phyloP scores from a whole-genome alignment of 2,113 vertebrate species.

The Cochlearius cochlearius region DNA sequence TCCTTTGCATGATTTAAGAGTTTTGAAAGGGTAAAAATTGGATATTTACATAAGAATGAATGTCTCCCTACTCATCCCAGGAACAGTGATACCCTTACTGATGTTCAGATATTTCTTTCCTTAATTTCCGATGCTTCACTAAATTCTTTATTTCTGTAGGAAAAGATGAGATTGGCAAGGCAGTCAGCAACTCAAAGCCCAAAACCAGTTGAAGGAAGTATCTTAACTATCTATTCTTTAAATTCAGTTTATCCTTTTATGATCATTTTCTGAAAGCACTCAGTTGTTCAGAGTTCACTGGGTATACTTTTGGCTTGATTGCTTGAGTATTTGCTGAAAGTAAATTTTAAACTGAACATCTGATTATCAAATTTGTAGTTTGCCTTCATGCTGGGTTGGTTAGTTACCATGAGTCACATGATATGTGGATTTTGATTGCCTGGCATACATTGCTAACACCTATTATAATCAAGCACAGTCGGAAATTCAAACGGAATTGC shows the following conservation, averaged over 20 bases:
- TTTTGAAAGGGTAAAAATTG: background rate
- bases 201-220: background rate
- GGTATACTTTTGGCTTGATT: conserved; percentile 12
- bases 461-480: conserved; percentile 48
- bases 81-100: background rate
- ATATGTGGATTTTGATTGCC: conserved; percentile 51
- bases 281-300: background rate
- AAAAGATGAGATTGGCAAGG: background rate
- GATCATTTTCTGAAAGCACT: background rate
- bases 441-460: conserved; percentile 19
- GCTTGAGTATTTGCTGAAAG: conserved; percentile 9
- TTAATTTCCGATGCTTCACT: background rate
- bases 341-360: conserved; percentile 36
- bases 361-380: conserved; percentile 50
- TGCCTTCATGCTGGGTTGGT: conserved; percentile 38
- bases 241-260: background rate
- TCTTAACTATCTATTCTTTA: background rate
- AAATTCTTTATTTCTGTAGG: background rate
- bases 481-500: conserved; percentile 28
- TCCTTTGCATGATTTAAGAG: background rate
- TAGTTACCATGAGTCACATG: conserved; percentile 1
- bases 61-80: background rate
- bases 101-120: background rate
- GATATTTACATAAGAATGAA: background rate
- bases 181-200: background rate